A percentile compares a stretch with the other conserved stretches of the same genome.
Conservation (phyloP, 1,140 invertebrate species). For the Saccostrea glomerata region DNA sequence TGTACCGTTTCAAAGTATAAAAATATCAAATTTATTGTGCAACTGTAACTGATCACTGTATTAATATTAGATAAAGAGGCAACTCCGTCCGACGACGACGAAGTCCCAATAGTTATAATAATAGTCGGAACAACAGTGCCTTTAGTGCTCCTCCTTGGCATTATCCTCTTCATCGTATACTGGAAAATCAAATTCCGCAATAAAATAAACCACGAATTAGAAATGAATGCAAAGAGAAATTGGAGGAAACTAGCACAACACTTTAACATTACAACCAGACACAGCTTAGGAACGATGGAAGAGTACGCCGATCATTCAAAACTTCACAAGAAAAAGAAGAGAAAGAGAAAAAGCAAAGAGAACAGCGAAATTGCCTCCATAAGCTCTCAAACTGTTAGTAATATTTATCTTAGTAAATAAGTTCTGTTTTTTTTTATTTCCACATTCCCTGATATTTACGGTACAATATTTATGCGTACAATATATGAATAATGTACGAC, state of each 20-base stretch:
- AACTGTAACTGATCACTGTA: not conserved
- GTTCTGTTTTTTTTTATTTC: not conserved
- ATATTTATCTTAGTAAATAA: not conserved
- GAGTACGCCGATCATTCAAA: not conserved
- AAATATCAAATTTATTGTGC: too few species aligned
- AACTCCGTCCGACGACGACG: not conserved
- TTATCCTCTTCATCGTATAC: not conserved
- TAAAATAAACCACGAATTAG: not conserved
- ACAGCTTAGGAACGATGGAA: not conserved
- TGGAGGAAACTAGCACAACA: conserved; percentile 1
- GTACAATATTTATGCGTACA: too few species aligned
- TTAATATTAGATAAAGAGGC: conserved; percentile 20
- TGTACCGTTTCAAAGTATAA: too few species aligned
- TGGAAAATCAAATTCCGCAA: not conserved
- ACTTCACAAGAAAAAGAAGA: not conserved
- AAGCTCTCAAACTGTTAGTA: not conserved
- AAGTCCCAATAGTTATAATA: not conserved
- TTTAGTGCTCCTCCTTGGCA: not conserved
- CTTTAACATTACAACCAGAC: not conserved
- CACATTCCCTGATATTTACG: not conserved
- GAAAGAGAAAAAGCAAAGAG: not conserved
- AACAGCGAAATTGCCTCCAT: not conserved
- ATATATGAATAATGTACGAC: too few species aligned
- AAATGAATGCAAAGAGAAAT: not conserved
- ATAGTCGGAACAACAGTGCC: not conserved